Percentiles rank a stretch among this genome's conserved stretches.
Evolutionary conservation across 2,888 invertebrate genomes (phyloP).

Genomic region (Campoletis raptor): DNA sequence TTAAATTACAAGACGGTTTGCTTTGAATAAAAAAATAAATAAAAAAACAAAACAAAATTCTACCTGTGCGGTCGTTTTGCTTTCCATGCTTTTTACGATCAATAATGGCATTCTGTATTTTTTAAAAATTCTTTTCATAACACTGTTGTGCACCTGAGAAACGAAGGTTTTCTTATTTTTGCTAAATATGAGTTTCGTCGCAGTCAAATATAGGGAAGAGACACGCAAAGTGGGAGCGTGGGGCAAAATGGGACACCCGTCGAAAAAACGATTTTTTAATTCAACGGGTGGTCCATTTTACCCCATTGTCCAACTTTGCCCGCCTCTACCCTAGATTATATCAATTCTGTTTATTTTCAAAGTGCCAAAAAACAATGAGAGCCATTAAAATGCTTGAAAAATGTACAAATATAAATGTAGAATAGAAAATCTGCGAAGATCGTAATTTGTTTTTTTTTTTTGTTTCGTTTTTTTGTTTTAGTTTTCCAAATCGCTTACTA

Average conservation of each 20-base stretch:
- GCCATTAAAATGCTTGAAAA: background rate
- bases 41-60: background rate
- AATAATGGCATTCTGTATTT: background rate
- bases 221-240: too few relatives aligned
- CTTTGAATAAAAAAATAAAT: background rate
- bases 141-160: background rate
- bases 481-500: background rate
- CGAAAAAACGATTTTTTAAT: too few relatives aligned
- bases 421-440: background rate
- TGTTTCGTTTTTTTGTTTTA: background rate
- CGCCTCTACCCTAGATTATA: too few relatives aligned
- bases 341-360: too few relatives aligned
- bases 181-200: background rate
- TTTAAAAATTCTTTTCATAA: background rate
- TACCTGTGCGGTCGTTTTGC: background rate
- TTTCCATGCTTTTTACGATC: background rate
- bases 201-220: background rate
- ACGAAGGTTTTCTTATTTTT: background rate
- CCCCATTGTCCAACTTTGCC: too few relatives aligned
- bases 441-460: background rate
- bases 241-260: too few relatives aligned
- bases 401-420: background rate
- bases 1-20: background rate
- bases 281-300: too few relatives aligned
- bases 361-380: too few relatives aligned